Base-by-base conservation (phyloP, 2,797 vertebrate species). In the Siniperca undulata region DNA sequence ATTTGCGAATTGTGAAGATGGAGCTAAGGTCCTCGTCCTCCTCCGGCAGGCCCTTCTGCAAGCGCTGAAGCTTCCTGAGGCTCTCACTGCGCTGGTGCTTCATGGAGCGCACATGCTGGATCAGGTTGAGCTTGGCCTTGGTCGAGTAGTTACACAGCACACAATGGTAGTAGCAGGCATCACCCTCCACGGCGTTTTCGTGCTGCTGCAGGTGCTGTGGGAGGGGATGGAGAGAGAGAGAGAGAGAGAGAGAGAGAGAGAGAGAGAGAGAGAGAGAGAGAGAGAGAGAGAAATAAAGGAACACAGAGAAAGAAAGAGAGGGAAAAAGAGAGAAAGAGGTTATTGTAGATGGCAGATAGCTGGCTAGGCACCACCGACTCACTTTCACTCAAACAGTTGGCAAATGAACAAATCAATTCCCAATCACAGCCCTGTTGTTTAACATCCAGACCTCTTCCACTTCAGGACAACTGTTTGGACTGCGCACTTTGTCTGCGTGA, bases 21-120 rank as follows among this genome's bases (percentile, higher is more conserved):
- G 98, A 96, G 58, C 97, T 97, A 76, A 99, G 94, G 85, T 99
- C 99, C 71, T 97, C 96, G 27, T 99, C 99, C 34, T 99, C 98
- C 85, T 99, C 98, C 0, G 98, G 97, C 56, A 99, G 96, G 46
- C 98, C 98, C 66, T 99, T 99, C 96, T 99, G 99, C 79, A 99
- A 92, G 68, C 97, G 96, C 94, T 99, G 98, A 55, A 99, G 97
- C 93, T 99, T 99, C 50, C 97, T 96, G n/a, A 99, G 96, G 93
- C 98, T 99, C 91, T 99, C 98, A 0, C 98, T 97, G 71, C 98
- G 98, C 94, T 99, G 99, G 94, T 99, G 99, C 89, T 99, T 99
- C 98, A 99, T 99, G 94, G 99, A 99, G 86, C 98, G 98, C 91
- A 99, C 98, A 61, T 99, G 98, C 94, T 99, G 99, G 93, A 99